Evolutionary conservation across 2,113 vertebrate species (phyloP), one percentile per base, ranked within the genome.

Genomic region (Sphyrna mokarran): DNA sequence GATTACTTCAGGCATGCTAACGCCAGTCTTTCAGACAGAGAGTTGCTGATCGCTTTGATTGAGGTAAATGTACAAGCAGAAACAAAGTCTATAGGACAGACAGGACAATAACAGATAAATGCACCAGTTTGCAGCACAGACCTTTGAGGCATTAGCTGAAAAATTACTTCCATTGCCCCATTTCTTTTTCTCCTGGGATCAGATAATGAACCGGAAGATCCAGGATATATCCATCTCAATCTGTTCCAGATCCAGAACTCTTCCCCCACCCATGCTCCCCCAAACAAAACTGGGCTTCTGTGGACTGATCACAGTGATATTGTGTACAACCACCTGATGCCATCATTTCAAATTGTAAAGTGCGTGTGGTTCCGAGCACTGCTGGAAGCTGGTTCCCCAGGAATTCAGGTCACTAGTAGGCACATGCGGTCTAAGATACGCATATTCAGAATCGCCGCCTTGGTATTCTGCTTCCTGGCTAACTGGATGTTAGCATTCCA

Each of bases 51-150:
- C 9, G 69, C 22, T 54, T 76, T 76, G 68, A 76, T 33, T 48
- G 43, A 16, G 40, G 33, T 54, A 72, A 95, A 72, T 0, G 26
- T 72, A 72, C 58, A 95, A 72, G 94, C 94, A 95, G 66, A 95
- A 95, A 54, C 33, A 95, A 43, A 95, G 40, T 54, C 43, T 4
- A 95, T 37, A 95, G 94, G 33, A 33, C 48, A 26, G 40, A 95
- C 13, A 48, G 69, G 43, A 54, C 94, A 95, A 76, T 48, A 43
- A 54, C 94, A 95, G 54, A 29, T 23, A 94, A 95, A 76, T 72
- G 68, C 68, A 72, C 94, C 94, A 72, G 69, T 48, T 70, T 95
- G 69, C 68, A 72, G 69, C 40, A 95, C 94, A 95, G 94, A 95
- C 94, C 68, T 72, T 72, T 37, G 43, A 43, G 23, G 94, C 69